These are phyloP conservation scores for Sylvia borin DNA, from an alignment of 2,797 vertebrate genomes.

Conservation along the genomic window DNA sequence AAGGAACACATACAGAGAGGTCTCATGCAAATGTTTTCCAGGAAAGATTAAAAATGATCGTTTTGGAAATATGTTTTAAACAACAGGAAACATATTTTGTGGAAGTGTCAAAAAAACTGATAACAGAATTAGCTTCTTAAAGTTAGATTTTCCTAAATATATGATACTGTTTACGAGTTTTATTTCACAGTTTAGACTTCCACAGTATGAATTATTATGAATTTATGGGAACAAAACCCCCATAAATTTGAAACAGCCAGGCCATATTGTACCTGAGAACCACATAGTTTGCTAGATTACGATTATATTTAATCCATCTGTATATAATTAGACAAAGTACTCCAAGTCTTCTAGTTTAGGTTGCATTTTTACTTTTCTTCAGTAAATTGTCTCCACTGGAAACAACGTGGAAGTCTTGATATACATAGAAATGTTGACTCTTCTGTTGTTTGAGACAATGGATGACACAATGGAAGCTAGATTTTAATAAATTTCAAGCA, in stretches of 20 bases:
- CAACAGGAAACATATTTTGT: not conserved
- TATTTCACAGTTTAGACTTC: not conserved
- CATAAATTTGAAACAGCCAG: not conserved
- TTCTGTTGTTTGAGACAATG: not conserved
- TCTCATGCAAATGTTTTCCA: not conserved
- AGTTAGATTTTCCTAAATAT: not conserved
- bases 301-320: not conserved
- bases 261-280: not conserved
- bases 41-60: not conserved
- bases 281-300: not conserved
- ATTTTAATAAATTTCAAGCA: not conserved
- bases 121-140: slow-evolving; percentile 15
- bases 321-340: not conserved
- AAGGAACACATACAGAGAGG: not conserved
- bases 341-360: slow-evolving; percentile 12
- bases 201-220: not conserved
- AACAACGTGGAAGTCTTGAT: not conserved
- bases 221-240: not conserved
- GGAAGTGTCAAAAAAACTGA: not conserved
- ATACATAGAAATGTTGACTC: not conserved
- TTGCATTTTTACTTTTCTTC: not conserved
- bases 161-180: not conserved
- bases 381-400: not conserved
- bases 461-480: not conserved
- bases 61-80: not conserved